Evolutionary conservation across 2,888 invertebrate species (phyloP).

Genomic region (Pherbina coryleti): DNA sequence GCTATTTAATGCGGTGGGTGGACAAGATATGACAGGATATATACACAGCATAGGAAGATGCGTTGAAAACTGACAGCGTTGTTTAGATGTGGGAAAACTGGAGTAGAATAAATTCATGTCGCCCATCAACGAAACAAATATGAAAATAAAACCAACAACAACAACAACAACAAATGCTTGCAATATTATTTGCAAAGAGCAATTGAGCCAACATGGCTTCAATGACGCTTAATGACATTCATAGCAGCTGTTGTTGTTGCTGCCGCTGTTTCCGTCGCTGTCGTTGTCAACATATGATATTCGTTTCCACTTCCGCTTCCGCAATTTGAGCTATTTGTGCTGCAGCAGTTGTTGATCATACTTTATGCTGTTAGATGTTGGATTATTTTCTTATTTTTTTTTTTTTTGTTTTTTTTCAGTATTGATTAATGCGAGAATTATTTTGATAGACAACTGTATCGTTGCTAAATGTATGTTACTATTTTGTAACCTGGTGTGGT

Average conservation of each 20-base stretch:
- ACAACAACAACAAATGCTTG: not conserved
- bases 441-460: not conserved
- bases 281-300: not conserved
- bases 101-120: not conserved
- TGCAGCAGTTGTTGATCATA: not conserved
- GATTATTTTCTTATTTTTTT: not conserved
- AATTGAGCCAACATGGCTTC: not conserved
- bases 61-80: not conserved
- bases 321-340: not conserved
- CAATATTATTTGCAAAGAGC: not conserved
- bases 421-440: not conserved
- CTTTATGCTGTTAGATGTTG: not conserved
- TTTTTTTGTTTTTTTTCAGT: not conserved
- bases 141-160: not conserved
- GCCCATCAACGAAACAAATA: not conserved
- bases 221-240: not conserved
- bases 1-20: slow-evolving; percentile 7
- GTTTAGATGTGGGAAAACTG: not conserved
- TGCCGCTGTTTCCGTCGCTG: not conserved
- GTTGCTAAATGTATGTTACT: no score
- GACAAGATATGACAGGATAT: not conserved
- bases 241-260: slow-evolving; percentile 7
- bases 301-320: not conserved
- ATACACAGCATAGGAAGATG: not conserved
- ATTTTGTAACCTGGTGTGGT: no score